Evolutionary conservation across 2,113 vertebrate species (phyloP), one percentile per base, ranked within the genome.

Genomic region (Crotalus tigris): DNA sequence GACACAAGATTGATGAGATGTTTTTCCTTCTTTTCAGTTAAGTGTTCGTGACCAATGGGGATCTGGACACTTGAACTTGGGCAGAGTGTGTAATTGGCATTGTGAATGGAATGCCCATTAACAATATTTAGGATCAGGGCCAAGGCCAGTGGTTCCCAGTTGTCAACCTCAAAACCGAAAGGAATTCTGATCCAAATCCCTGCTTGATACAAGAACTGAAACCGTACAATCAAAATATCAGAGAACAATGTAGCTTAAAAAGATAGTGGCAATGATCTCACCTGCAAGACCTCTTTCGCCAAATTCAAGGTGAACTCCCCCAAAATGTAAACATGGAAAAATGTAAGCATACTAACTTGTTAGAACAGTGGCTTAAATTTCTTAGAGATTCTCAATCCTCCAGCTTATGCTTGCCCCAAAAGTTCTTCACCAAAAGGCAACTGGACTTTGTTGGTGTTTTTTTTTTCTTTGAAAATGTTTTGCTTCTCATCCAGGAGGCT

Each of bases 11-110:
- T 59, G 59, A 57, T 51, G 29, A 29, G 49, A 57, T 33, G 23
- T 5, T 39, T 39, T 88, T 87, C 59, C 59, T 21, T 21, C 29
- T 61, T 94, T 92, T 92, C 69, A 51, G 64, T 19, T 90, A 92
- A 92, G 29, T 92, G 64, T 33, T 92, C 64, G 19, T 90, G 92
- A 90, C 88, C 92, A 92, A 92, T 92, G 92, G 29, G 85, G 89
- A 81, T 44, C 53, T 85, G 69, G 2, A 44, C 2, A 89, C 64
- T 89, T 92, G 92, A 90, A 92, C 87, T 85, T 90, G 69, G 88
- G 39, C 3, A 8, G 92, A 90, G 92, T 33, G 69, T 92, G 44
- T 90, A 44, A 59, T 85, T 81, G 87, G 64, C 26, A 49, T 5
- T 49, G 49, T 0, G 54, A 12, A 53, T 33, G 64, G 64, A 85